Percentiles rank a stretch among this genome's conserved stretches.
Evolutionary conservation across 2,113 vertebrate species (phyloP).

Genomic region (Alectura lathami): DNA sequence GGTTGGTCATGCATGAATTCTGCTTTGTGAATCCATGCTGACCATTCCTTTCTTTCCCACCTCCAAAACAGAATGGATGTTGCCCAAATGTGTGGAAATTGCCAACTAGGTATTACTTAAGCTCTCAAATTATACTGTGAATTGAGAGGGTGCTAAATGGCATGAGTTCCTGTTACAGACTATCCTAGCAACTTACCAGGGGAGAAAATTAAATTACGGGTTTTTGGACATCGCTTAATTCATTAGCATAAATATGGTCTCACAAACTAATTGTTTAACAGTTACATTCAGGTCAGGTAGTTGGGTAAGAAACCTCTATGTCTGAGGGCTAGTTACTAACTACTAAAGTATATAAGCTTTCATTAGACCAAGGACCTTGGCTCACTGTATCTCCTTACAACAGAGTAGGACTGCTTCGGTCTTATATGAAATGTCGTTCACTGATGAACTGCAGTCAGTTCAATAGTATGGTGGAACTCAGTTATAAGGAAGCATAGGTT

Average conservation of each 20-base stretch:
- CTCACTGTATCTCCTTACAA: background rate
- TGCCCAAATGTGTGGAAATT: background rate
- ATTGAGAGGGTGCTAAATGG: fast-evolving
- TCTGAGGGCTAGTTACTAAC: background rate
- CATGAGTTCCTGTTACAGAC: fast-evolving
- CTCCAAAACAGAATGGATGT: background rate
- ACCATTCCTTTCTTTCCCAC: background rate
- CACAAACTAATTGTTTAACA: background rate
- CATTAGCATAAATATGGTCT: background rate
- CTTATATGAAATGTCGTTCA: background rate
- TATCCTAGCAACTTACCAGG: background rate
- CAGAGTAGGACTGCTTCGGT: background rate
- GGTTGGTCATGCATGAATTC: too few species aligned
- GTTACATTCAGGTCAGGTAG: background rate
- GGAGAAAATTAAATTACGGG: background rate
- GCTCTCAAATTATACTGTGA: background rate
- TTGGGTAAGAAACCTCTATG: background rate
- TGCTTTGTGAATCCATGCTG: too few species aligned
- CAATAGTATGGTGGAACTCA: background rate
- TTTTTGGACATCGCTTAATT: background rate
- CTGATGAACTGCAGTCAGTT: background rate
- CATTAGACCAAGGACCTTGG: background rate
- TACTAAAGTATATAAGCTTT: background rate
- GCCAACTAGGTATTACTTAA: background rate
- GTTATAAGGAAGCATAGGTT: background rate